A percentile compares a stretch with the other conserved stretches of the same genome.
phyloP scores from a whole-genome alignment of 2,113 vertebrate genomes.

The Anoura caudifer region DNA sequence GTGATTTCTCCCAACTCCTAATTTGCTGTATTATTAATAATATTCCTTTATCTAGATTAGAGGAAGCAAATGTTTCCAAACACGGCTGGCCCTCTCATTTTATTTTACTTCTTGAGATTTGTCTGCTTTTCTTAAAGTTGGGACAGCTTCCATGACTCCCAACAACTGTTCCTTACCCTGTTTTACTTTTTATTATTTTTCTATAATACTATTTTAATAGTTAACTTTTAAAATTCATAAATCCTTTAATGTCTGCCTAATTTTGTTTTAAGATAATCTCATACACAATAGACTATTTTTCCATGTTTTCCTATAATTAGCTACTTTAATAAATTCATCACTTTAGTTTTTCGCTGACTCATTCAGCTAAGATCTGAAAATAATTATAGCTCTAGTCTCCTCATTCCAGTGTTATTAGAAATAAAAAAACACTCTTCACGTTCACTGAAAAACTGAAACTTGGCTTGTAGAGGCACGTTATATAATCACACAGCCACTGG shows the following conservation, averaged over 20 bases:
- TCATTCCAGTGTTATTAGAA: constrained; percentile 23
- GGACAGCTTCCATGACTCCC: background rate
- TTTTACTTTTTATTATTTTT: background rate
- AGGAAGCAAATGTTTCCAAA: background rate
- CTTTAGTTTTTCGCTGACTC: constrained; percentile 33
- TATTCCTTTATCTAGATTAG: background rate
- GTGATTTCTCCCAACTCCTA: background rate
- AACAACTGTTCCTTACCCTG: background rate
- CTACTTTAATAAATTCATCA: background rate
- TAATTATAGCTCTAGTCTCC: constrained; percentile 12
- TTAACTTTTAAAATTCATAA: background rate
- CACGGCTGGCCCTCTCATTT: background rate
- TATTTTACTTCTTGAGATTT: background rate
- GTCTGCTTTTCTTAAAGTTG: background rate
- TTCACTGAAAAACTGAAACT: background rate
- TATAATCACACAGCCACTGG: background rate
- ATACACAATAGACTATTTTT: background rate
- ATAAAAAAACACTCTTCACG: background rate
- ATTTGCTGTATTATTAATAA: too few species aligned
- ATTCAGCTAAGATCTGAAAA: constrained; percentile 35
- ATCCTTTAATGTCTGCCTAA: background rate
- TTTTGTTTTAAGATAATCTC: background rate
- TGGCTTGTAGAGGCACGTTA: background rate
- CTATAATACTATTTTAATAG: background rate
- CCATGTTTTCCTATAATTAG: background rate